A percentile compares a stretch with the other conserved stretches of the same genome.
Conservation (phyloP, 2,797 vertebrate species). For the Falco biarmicus region DNA sequence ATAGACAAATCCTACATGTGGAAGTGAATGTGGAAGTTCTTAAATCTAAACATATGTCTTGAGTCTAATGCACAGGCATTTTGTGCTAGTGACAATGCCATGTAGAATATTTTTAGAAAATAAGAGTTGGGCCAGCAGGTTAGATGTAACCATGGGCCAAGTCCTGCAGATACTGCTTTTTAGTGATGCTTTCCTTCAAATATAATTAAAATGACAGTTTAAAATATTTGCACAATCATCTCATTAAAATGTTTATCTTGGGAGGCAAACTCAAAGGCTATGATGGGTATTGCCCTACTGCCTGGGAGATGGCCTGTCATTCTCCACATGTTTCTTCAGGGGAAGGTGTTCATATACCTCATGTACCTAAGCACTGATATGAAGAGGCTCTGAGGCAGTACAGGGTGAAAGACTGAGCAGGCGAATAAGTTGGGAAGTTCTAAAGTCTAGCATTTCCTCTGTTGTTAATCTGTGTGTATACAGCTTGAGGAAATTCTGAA, state of each 20-base stretch:
- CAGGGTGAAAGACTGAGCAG: neutral
- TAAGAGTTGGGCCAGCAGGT: neutral
- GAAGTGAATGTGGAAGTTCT: neutral
- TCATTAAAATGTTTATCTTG: neutral
- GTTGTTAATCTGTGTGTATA: neutral
- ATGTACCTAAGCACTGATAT: neutral
- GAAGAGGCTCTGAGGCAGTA: neutral
- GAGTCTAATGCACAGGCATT: neutral
- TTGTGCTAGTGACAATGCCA: neutral
- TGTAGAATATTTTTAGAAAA: neutral
- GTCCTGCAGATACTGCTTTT: neutral
- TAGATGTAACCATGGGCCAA: neutral
- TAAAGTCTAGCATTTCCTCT: neutral
- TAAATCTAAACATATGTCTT: neutral
- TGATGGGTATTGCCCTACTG: neutral
- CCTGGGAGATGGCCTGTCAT: neutral
- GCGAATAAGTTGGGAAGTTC: neutral
- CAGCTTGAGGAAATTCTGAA: neutral
- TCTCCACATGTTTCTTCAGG: neutral
- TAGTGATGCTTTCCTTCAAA: neutral
- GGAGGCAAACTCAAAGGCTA: neutral
- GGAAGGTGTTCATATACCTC: neutral
- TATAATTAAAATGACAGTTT: neutral
- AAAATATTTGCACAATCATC: neutral
- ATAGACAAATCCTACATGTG: neutral